These are phyloP conservation scores for Mesoclemmys tuberculata DNA, from an alignment of 2,113 vertebrate genomes.

Conservation along the genomic window DNA sequence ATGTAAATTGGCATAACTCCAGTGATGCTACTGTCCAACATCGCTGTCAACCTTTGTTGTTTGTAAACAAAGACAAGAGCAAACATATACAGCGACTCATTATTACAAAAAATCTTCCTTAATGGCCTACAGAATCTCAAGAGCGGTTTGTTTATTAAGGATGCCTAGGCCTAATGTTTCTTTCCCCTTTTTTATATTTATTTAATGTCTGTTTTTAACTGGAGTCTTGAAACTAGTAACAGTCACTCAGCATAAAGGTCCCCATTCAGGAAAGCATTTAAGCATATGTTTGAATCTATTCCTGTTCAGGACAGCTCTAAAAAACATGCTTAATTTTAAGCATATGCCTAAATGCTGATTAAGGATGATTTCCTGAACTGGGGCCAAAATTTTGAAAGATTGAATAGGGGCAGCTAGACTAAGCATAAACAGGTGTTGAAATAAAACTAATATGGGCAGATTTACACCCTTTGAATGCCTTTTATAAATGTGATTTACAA, in stretches of 20 bases:
- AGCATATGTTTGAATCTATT: neutral
- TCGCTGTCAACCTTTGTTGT: too few relatives aligned
- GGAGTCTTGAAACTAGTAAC: neutral
- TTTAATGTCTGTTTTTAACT: neutral
- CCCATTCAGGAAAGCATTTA: neutral
- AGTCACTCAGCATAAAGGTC: neutral
- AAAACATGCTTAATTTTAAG: neutral
- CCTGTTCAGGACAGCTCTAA: rapidly evolving
- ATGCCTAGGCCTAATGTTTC: too few relatives aligned
- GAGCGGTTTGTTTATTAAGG: too few relatives aligned
- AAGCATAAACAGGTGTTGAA: neutral
- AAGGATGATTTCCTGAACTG: neutral
- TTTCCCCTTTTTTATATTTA: neutral
- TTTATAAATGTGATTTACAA: neutral
- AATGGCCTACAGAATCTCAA: too few relatives aligned
- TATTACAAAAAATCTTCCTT: too few relatives aligned
- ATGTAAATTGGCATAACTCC: too few relatives aligned
- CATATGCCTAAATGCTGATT: neutral
- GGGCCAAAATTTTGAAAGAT: neutral
- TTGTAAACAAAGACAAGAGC: too few relatives aligned
- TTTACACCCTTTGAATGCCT: neutral
- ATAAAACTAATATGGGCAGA: neutral
- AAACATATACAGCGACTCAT: too few relatives aligned
- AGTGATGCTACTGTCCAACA: too few relatives aligned
- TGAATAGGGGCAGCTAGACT: neutral